Evolutionary conservation across 2,797 vertebrate genomes (phyloP).

Genomic region (Natrix natrix): DNA sequence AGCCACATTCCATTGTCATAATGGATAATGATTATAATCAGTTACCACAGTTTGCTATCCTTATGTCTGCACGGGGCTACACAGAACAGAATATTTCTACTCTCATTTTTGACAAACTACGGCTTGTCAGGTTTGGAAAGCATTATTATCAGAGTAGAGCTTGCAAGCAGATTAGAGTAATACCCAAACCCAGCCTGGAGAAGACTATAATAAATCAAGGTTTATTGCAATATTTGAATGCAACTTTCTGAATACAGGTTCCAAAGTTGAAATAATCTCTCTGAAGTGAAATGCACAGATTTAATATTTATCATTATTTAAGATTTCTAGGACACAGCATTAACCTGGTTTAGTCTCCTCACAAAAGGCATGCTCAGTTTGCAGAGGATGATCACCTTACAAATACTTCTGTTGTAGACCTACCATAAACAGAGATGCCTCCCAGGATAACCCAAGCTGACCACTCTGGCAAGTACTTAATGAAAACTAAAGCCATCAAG

Average conservation of each 20-base stretch:
- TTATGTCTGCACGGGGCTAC: neutral
- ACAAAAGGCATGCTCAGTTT: neutral
- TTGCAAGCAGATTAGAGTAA: neutral
- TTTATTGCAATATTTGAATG: neutral
- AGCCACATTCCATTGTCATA: neutral
- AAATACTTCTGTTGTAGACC: constrained; percentile 9
- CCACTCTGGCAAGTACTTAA: constrained; percentile 96
- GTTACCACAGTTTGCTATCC: neutral
- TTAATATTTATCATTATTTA: neutral
- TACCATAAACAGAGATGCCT: constrained; percentile 93
- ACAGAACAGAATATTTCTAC: neutral
- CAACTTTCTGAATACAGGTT: neutral
- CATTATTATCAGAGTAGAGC: neutral
- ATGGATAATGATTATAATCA: neutral
- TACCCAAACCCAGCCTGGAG: neutral
- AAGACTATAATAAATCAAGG: neutral
- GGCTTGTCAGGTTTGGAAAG: neutral
- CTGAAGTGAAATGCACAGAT: neutral
- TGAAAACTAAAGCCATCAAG: constrained; percentile 95
- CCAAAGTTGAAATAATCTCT: neutral
- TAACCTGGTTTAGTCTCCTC: neutral
- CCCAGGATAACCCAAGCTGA: constrained; percentile 95
- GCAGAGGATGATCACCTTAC: neutral
- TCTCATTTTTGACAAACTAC: neutral
- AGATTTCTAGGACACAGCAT: neutral